Evolutionary conservation across 2,113 vertebrate species (phyloP).

Genomic region (Pollachius pollachius): DNA sequence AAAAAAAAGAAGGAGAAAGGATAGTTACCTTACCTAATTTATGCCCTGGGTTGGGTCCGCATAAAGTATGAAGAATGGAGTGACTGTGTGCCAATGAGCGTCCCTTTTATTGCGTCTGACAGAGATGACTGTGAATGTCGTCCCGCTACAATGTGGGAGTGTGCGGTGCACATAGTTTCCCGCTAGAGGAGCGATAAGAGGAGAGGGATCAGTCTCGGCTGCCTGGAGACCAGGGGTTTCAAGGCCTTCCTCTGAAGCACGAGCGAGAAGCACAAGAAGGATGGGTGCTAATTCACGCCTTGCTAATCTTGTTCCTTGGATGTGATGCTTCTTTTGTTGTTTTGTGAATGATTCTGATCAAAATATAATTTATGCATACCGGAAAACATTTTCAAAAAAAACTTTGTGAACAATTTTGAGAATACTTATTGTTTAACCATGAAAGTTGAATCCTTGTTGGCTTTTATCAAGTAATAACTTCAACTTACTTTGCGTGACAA

Average conservation of each 20-base stretch:
- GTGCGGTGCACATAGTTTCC: slow-evolving; percentile 52
- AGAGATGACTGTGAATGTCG: slow-evolving; percentile 63
- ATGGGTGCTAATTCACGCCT: slow-evolving; percentile 26
- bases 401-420: no score
- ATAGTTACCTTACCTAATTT: slow-evolving; percentile 55
- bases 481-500: no score
- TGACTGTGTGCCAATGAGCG: slow-evolving; percentile 39
- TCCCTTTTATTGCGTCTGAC: slow-evolving; percentile 64
- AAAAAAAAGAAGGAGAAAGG: slow-evolving; percentile 9
- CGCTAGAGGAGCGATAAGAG: slow-evolving; percentile 31
- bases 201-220: slow-evolving; percentile 46
- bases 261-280: no score
- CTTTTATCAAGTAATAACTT: no score
- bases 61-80: slow-evolving; percentile 50
- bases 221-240: slow-evolving; percentile 42
- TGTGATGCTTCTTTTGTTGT: no score
- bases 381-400: no score
- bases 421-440: no score
- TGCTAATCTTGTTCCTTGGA: slow-evolving; percentile 27
- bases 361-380: no score
- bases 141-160: slow-evolving; percentile 44
- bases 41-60: slow-evolving; percentile 48
- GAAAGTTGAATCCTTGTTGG: no score
- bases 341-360: no score
- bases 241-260: background rate